Base-by-base conservation (phyloP, 2,888 invertebrate genomes). In the Fragum whitleyi region DNA sequence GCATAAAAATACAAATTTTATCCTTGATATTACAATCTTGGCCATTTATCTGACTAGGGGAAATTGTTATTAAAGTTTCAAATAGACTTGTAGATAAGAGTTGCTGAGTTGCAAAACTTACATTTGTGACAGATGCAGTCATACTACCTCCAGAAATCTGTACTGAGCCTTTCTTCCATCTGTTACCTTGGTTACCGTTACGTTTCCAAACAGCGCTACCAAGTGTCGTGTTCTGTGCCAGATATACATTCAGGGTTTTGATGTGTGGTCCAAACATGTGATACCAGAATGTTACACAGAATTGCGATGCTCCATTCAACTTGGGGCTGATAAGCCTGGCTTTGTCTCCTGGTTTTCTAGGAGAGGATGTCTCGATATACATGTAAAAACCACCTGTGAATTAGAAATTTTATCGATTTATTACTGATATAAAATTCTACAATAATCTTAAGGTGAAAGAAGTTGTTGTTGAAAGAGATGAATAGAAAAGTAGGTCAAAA, bases 321-420 rank as follows among this genome's bases (percentile, higher is more conserved):
- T 65, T n/a, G 0, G 91, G 91, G 77, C 95, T 96, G 28, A 95
- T 93, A 16, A 96, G 94, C 78, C 95, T 93, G 0, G 96, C 95
- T 70, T 93, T 93, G 87, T 95, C 95, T 0, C 95, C 95, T 0
- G 95, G 95, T 83, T 94, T 90, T 67, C 95, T 92, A 0, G 95
- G 95, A 9, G 85, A 75, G 1, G 92, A 90, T 0, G 93, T 89
- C 79, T 93, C 92, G 51, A 92, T 91, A 79, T 86, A 93, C 77
- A 92, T 86, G 82, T 93, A 93, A 71, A 88, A 88, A 16, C 90
- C 90, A 79, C 80, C 84, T 85, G 61, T 9, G 74, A 55, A 70
- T 16, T 3, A 59, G 3, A n/a, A n/a, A n/a, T n/a, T n/a, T n/a
- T n/a, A n/a, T n/a, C n/a, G n/a, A n/a, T n/a, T n/a, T n/a, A n/a